Evolutionary conservation across 2,797 vertebrate genomes (phyloP).

Genomic region (Catamblyrhynchus diadema): DNA sequence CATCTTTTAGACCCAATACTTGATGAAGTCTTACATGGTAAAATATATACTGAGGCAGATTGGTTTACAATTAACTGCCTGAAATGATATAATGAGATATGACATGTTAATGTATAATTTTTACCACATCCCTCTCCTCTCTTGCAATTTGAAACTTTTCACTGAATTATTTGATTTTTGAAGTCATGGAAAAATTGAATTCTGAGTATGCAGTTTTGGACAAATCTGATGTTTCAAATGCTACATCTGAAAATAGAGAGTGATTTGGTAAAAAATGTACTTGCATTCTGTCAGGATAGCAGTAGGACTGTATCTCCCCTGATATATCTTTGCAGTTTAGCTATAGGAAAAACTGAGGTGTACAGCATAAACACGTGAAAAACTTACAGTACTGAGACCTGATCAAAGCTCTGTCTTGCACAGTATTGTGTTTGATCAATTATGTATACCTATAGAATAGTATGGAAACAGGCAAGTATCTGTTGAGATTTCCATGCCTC

Average conservation of each 20-base stretch:
- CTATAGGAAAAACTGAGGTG: not conserved
- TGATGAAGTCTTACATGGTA: not conserved
- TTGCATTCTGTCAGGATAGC: not conserved
- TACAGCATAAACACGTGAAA: conserved; percentile 31
- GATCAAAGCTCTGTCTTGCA: conserved; percentile 41
- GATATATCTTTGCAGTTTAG: not conserved
- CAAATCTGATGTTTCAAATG: not conserved
- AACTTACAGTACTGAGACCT: not conserved
- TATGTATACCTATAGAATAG: conserved; percentile 3
- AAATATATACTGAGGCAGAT: not conserved
- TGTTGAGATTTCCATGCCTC: not conserved
- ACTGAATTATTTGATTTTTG: not conserved
- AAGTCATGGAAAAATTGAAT: not conserved
- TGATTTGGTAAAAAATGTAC: not conserved
- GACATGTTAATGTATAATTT: not conserved
- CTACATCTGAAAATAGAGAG: not conserved
- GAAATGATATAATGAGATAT: not conserved
- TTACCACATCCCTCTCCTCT: not conserved
- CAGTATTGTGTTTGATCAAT: conserved; percentile 48
- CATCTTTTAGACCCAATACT: not conserved
- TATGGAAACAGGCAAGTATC: not conserved
- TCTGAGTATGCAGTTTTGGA: not conserved
- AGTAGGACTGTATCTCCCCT: not conserved
- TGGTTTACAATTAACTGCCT: not conserved
- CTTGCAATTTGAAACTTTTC: not conserved